Evolutionary conservation across 2,113 vertebrate genomes (phyloP).

Genomic region (Misgurnus anguillicaudatus): DNA sequence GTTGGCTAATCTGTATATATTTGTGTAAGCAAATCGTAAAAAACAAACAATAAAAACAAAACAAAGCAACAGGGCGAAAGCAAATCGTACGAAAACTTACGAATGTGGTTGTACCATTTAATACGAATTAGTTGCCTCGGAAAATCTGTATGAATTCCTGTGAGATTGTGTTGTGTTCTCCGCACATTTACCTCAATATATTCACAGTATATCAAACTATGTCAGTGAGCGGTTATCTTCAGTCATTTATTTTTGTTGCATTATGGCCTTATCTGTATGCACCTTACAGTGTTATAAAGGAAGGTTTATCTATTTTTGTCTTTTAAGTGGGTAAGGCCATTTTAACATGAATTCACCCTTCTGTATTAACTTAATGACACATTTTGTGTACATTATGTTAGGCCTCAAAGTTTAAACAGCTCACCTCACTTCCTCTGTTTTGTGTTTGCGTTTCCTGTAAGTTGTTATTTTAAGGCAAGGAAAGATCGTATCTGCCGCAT

Average conservation of each 20-base stretch:
- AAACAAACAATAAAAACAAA: too few relatives aligned
- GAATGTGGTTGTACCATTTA: too few relatives aligned
- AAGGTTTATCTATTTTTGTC: conserved; percentile 1
- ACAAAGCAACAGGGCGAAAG: too few relatives aligned
- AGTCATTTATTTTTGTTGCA: background rate
- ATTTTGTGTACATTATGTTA: conserved; percentile 46
- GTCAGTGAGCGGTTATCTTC: background rate
- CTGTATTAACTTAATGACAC: background rate
- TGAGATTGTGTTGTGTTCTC: too few relatives aligned
- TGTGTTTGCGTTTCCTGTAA: conserved; percentile 20
- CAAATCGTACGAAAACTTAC: too few relatives aligned
- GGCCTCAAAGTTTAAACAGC: conserved; percentile 69
- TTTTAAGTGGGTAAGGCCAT: background rate
- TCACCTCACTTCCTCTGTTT: conserved; percentile 15
- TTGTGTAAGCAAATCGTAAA: too few relatives aligned
- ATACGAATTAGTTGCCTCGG: too few relatives aligned
- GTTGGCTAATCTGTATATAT: too few relatives aligned
- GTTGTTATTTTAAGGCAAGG: conserved; percentile 26
- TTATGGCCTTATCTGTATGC: background rate
- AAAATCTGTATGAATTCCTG: too few relatives aligned
- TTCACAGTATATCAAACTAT: background rate
- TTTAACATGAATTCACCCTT: too few relatives aligned
- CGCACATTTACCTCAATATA: too few relatives aligned
- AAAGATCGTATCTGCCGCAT: conserved; percentile 42
- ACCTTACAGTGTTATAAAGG: background rate